Conservation (phyloP, 2,113 vertebrate genomes). For the Prionailurus viverrinus region DNA sequence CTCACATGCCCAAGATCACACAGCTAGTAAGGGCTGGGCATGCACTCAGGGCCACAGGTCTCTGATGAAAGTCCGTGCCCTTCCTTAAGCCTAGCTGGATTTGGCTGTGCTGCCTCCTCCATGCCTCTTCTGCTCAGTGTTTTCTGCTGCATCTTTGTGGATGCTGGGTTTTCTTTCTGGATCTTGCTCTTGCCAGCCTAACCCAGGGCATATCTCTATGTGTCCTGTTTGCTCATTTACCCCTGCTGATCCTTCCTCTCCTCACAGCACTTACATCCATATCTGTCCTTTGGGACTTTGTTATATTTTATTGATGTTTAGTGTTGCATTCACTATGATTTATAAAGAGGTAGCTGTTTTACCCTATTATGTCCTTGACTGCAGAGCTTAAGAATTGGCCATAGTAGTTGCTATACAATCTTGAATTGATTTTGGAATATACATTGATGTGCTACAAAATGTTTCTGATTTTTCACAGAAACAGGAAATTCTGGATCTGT, state of each 20-base stretch:
- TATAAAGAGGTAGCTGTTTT: background rate
- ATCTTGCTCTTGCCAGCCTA: background rate
- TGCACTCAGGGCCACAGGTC: background rate
- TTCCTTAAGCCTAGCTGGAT: background rate
- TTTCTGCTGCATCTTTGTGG: background rate
- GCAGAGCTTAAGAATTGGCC: background rate
- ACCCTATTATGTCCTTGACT: background rate
- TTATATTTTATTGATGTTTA: background rate
- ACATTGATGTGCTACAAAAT: slow-evolving; percentile 30
- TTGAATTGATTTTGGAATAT: slow-evolving; percentile 55
- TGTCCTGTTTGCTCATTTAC: background rate
- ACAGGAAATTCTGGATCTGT: slow-evolving; percentile 93
- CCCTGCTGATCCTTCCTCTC: background rate
- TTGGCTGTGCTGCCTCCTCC: background rate
- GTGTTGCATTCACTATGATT: background rate
- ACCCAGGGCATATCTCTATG: background rate
- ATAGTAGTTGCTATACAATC: background rate
- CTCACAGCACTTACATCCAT: background rate
- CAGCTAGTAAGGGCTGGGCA: background rate
- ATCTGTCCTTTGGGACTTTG: background rate
- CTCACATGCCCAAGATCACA: background rate
- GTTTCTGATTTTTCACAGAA: slow-evolving; percentile 88
- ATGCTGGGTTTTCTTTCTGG: background rate
- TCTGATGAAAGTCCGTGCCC: background rate
- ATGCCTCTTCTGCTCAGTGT: background rate